Percentiles rank a stretch among this genome's conserved stretches.
Evolutionary conservation across 1,140 invertebrate genomes (phyloP).

Genomic region (Anthonomus grandis): DNA sequence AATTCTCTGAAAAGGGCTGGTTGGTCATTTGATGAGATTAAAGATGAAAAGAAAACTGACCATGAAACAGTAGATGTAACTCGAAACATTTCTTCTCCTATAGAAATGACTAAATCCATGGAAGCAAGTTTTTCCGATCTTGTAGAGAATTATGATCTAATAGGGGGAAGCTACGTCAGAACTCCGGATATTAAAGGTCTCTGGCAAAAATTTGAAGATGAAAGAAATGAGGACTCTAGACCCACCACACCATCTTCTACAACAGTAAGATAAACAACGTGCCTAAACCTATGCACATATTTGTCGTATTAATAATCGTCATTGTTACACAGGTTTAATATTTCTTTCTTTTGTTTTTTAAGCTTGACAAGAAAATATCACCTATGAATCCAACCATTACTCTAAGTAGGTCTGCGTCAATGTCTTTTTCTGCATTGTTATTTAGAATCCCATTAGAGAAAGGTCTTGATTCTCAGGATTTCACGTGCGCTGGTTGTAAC

Average conservation of each 20-base stretch:
- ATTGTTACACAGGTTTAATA: no score
- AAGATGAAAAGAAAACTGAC: constrained; percentile 48
- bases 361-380: no score
- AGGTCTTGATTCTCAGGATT: constrained; percentile 84
- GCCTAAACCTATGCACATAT: no score
- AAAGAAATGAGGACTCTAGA: constrained; percentile 14
- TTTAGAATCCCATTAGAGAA: constrained; percentile 71
- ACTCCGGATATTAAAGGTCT: constrained; percentile 63
- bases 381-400: constrained; percentile 4
- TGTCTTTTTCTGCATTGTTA: constrained; percentile 52
- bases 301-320: no score
- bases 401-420: constrained; percentile 27
- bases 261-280: no score
- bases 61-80: neutral
- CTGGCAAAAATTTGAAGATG: constrained; percentile 43
- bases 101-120: constrained; percentile 43
- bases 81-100: neutral
- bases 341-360: no score
- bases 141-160: constrained; percentile 55
- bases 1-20: constrained; percentile 65
- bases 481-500: constrained; percentile 77
- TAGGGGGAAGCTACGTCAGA: constrained; percentile 51
- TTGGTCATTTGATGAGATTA: constrained; percentile 63
- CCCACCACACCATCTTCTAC: neutral
- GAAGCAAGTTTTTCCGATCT: constrained; percentile 53